Conservation (phyloP, 2,888 invertebrate genomes). For the Scaptomyza reducta region DNA sequence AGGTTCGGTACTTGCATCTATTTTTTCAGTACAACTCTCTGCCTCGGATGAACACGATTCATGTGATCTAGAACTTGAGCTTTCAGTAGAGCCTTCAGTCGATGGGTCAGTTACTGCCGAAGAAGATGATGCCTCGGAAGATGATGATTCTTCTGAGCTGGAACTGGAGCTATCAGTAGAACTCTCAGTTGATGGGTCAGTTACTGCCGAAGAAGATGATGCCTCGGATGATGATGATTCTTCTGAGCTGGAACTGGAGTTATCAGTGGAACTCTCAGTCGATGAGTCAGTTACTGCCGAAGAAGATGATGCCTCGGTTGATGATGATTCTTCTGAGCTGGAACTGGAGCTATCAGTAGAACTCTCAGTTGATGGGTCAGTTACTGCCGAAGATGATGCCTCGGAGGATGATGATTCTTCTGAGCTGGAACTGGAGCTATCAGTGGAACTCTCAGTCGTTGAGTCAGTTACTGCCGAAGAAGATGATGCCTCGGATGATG, state of each 20-base stretch:
- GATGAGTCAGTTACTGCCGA: constrained; percentile 1
- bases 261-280: not conserved
- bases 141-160: constrained; percentile 2
- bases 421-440: not conserved
- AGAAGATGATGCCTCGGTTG: not conserved
- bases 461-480: not conserved
- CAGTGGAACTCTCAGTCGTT: not conserved
- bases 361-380: not conserved
- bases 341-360: constrained; percentile 5
- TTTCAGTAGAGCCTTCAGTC: constrained; percentile 3
- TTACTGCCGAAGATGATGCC: not conserved
- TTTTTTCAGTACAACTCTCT: not conserved
- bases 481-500: constrained; percentile 7
- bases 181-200: constrained; percentile 4
- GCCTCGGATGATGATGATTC: constrained; percentile 9
- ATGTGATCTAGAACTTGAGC: not conserved
- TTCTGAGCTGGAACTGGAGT: not conserved
- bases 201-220: not conserved
- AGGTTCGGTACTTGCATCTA: too few species aligned
- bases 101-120: not conserved
- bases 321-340: constrained; percentile 3
- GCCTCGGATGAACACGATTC: constrained; percentile 4
- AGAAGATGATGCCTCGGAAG: constrained; percentile 7
- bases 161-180: constrained; percentile 17
- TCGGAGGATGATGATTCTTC: not conserved